Base-by-base conservation (phyloP, 2,888 invertebrate species). In the Augochlorella aurata region DNA sequence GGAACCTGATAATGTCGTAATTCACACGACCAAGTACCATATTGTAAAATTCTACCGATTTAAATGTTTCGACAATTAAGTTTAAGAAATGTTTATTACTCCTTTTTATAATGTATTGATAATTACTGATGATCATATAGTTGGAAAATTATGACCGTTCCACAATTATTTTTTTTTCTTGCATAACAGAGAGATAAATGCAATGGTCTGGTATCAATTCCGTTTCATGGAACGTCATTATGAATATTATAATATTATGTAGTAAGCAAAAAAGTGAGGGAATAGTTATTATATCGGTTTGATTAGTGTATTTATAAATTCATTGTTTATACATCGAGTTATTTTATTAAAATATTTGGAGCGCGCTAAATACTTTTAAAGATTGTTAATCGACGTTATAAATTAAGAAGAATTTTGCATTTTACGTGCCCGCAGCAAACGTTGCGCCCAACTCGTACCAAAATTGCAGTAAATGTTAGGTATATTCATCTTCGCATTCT, bases 391-490 rank as follows among this genome's bases (percentile, higher is more conserved):
- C 5, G 18, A n/a, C n/a, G 18, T 52, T n/a, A 18, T 52, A 29
- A 38, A 38, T 29, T 38, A 18, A 16, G 8, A 38, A 63, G 63
- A 38, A 18, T 24, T 58, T 58, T 14, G 14, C 7, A 24, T 14
- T 58, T 24, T 16, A 16, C 7, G 14, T 14, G 2, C 24, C 8
- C 61, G 21, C 47, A 9, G 38, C 9, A n/a, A 65, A 38, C 38
- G 29, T 44, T 12, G 8, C 45, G n/a, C 18, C 49, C 18, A n/a
- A 45, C 8, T 14, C 50, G 68, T 50, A 50, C 4, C n/a, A 38
- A 45, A 44, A 63, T 44, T 24, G 14, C 2, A 24, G 29, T 47
- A 69, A 70, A 80, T 44, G 69, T 78, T 69, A 47, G n/a, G 14
- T 44, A 24, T 14, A 58, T 18, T 18, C 12, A 10, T 16, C 70